A percentile compares a stretch with the other conserved stretches of the same genome.
phyloP scores from a whole-genome alignment of 2,113 vertebrate genomes.

The Platysternon megacephalum region DNA sequence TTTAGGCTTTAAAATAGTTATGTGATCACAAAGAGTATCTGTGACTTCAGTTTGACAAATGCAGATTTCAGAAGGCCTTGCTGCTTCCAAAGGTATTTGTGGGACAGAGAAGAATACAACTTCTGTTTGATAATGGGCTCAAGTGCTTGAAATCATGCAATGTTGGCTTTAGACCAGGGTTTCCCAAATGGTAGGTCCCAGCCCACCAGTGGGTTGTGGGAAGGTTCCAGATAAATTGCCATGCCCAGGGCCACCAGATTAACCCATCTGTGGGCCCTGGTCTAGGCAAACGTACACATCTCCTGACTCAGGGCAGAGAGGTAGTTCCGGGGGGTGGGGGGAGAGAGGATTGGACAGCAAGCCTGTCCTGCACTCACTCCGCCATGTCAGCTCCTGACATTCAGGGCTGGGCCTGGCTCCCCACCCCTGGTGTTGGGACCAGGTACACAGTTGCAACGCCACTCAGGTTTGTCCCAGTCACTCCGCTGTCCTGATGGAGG shows the following conservation, averaged over 20 bases:
- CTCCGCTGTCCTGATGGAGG: background rate
- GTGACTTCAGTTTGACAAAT: background rate
- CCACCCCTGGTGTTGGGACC: background rate
- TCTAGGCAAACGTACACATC: background rate
- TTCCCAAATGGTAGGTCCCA: background rate
- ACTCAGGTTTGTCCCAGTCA: background rate
- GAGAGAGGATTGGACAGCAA: background rate
- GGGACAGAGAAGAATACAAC: background rate
- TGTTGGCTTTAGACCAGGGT: background rate
- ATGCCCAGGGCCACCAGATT: background rate
- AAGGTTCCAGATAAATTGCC: background rate
- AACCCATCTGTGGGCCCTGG: background rate
- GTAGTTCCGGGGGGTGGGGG: no score
- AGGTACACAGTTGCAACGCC: background rate
- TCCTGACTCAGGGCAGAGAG: background rate
- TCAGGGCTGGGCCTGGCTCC: background rate
- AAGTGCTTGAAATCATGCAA: background rate
- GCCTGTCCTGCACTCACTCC: background rate
- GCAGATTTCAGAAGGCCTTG: background rate
- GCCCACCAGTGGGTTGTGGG: background rate
- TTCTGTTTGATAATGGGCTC: background rate
- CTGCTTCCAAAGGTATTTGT: background rate
- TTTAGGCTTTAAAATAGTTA: conserved; percentile 10
- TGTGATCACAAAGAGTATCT: background rate
- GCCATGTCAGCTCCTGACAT: background rate